These are phyloP conservation scores for Leptobrachium ailaonicum DNA, from an alignment of 2,113 vertebrate species.

Conservation along the genomic window DNA sequence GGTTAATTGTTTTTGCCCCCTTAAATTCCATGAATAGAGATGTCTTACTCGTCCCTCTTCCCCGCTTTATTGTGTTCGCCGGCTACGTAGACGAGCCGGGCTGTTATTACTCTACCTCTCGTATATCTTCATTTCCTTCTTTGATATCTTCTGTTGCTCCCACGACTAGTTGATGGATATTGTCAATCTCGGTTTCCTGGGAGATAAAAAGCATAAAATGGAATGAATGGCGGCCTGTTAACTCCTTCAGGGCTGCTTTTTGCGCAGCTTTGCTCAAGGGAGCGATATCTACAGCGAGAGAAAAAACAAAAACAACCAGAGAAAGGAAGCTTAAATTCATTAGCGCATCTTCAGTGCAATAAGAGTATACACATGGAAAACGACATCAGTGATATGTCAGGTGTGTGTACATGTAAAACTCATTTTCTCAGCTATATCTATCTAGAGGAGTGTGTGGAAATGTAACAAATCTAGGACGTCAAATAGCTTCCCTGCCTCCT, in stretches of 20 bases:
- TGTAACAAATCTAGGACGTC: no score
- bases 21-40: neutral
- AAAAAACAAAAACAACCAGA: no score
- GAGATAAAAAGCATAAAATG: conserved; percentile 18
- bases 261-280: no score
- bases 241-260: neutral
- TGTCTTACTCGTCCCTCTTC: neutral
- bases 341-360: no score
- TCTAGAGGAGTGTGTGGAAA: no score
- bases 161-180: conserved; percentile 91
- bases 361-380: no score
- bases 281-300: no score
- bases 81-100: neutral
- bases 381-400: no score
- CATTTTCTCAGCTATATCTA: no score
- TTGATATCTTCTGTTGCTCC: conserved; percentile 96
- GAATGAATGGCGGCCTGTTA: neutral
- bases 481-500: no score
- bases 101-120: conserved; percentile 76
- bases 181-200: conserved; percentile 92
- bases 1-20: neutral
- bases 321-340: no score
- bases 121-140: conserved; percentile 96
- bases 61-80: neutral
- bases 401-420: no score